Evolutionary conservation across 2,888 invertebrate species (phyloP).

Genomic region (Microchrysa polita): DNA sequence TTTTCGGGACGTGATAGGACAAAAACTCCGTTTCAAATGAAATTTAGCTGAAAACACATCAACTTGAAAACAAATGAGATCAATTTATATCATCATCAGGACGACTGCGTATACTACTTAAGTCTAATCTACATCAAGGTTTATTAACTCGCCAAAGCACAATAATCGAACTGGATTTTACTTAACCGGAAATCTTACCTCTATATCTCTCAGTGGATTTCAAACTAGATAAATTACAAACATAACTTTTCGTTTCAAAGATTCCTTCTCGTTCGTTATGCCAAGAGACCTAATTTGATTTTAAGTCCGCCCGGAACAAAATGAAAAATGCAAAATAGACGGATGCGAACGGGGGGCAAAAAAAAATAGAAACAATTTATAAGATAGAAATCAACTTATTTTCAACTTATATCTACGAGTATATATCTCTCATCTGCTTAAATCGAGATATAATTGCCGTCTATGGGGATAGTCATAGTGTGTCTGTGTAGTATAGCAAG

Average conservation of each 20-base stretch:
- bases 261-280: not conserved
- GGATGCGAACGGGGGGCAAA: too few relatives aligned
- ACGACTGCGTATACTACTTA: too few relatives aligned
- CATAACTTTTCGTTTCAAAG: not conserved
- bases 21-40: too few relatives aligned
- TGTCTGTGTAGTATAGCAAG: too few relatives aligned
- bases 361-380: not conserved
- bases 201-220: not conserved
- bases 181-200: not conserved
- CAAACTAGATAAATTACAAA: not conserved
- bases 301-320: not conserved
- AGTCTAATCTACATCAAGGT: too few relatives aligned
- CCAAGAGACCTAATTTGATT: not conserved
- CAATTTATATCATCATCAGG: too few relatives aligned
- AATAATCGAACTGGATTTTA: too few relatives aligned
- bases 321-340: not conserved
- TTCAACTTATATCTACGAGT: too few relatives aligned
- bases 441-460: constrained; percentile 18
- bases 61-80: too few relatives aligned
- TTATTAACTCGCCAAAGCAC: too few relatives aligned
- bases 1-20: too few relatives aligned
- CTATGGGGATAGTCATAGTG: not conserved
- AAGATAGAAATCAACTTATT: constrained; percentile 19
- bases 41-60: too few relatives aligned
- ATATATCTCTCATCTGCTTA: not conserved